These are phyloP conservation scores for Drosophila suzukii DNA, from an alignment of 1,140 invertebrate genomes.

Conservation along the genomic window DNA sequence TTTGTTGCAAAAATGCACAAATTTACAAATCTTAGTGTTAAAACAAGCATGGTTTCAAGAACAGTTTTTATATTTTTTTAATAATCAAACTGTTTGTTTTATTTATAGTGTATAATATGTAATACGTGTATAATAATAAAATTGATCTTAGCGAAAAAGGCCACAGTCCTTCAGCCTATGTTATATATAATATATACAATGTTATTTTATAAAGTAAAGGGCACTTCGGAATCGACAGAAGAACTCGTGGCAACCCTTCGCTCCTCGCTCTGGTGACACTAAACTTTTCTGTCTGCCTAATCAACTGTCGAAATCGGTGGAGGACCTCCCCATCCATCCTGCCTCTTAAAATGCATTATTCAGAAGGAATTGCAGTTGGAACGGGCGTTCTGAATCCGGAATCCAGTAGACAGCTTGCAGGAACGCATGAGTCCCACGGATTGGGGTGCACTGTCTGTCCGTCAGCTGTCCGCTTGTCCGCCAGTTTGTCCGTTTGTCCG, in stretches of 20 bases:
- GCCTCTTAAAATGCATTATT: slow-evolving; percentile 53
- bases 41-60: too few species aligned
- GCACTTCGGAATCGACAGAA: not conserved
- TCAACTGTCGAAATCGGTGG: slow-evolving; percentile 67
- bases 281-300: slow-evolving; percentile 49
- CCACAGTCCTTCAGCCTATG: too few species aligned
- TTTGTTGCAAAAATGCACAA: not conserved
- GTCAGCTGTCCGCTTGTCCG: slow-evolving; percentile 2
- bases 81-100: too few species aligned
- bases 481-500: not conserved
- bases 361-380: slow-evolving; percentile 24
- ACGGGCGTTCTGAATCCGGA: not conserved
- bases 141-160: too few species aligned
- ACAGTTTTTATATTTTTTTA: too few species aligned
- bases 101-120: too few species aligned
- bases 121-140: too few species aligned
- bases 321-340: not conserved
- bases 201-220: not conserved
- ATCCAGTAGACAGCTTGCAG: not conserved
- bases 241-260: not conserved
- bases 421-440: slow-evolving; percentile 16
- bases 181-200: not conserved
- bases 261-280: slow-evolving; percentile 4
- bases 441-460: not conserved
- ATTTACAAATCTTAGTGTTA: not conserved